Evolutionary conservation across 2,113 vertebrate species (phyloP), one percentile per base, ranked within the genome.

Genomic region (Ceyx cyanopectus): DNA sequence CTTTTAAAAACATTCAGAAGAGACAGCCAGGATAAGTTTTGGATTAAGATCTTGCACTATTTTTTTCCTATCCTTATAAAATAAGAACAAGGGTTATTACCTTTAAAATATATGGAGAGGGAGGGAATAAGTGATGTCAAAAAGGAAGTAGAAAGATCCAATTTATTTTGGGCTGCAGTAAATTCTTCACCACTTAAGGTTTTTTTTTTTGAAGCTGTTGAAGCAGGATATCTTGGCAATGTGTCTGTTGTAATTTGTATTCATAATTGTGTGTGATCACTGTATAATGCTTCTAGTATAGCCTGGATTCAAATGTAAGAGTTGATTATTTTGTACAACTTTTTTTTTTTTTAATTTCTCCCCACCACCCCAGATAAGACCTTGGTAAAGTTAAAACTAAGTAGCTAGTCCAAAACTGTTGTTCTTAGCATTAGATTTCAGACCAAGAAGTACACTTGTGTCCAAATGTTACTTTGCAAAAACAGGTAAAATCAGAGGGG

Each of bases 251-350:
- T 77, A 85, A 73, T 78, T 72, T 84, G 86, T 96, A 23, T 58
- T 75, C 77, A 62, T 92, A 58, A 54, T 70, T 84, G 80, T 81
- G 6, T 84, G 79, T 78, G 70, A 78, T 66, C 69, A 70, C 17
- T 67, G 90, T 92, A 63, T 68, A 82, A 83, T 32, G 78, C 85
- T 94, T 94, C 62, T 93, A 66, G 62, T 74, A 18, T 69, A 87
- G 70, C 53, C 87, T 92, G 45, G 61, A 48, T 73, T 76, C 60
- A 70, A 87, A 89, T 83, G 56, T 65, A 66, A 54, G 11, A 26
- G 67, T 21, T 57, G 20, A 10, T 58, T 72, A 3, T 40, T 46
- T 46, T 46, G 17, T 46, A 46, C 45, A 50, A 6, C 23, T 50
- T 50, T 23, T 50, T 50, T 32, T n/a, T 48, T 48, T 50, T 13